These are phyloP conservation scores for Limulus polyphemus DNA, from an alignment of 2,888 invertebrate genomes.

Conservation along the genomic window DNA sequence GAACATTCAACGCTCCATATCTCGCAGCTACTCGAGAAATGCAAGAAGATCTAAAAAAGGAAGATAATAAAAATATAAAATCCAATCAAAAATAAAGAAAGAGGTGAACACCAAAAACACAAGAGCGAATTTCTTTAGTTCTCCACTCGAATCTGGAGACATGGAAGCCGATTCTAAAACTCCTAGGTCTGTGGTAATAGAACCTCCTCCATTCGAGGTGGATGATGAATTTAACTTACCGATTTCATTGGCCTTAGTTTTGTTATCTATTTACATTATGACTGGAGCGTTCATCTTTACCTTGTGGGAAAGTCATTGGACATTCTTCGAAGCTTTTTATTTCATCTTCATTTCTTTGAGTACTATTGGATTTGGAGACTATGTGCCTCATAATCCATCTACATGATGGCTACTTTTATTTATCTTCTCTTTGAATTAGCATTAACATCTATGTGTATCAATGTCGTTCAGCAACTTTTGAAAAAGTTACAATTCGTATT, in stretches of 20 bases:
- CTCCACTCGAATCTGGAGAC: too few species aligned
- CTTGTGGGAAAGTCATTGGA: constrained; percentile 50
- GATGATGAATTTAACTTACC: constrained; percentile 92
- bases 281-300: constrained; percentile 55
- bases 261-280: constrained; percentile 73
- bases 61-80: too few species aligned
- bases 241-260: constrained; percentile 69
- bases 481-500: constrained; percentile 26
- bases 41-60: too few species aligned
- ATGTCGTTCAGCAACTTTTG: constrained; percentile 55
- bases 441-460: constrained; percentile 81
- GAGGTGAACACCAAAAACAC: too few species aligned
- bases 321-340: constrained; percentile 83
- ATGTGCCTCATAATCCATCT: constrained; percentile 75
- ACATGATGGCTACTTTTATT: constrained; percentile 51
- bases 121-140: too few species aligned
- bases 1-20: too few species aligned
- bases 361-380: constrained; percentile 81
- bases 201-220: constrained; percentile 50
- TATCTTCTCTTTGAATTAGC: constrained; percentile 80
- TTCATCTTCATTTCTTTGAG: constrained; percentile 93
- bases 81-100: too few species aligned
- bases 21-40: too few species aligned
- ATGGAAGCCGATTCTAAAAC: too few species aligned
- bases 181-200: too few species aligned